phyloP scores from a whole-genome alignment of 1,140 invertebrate genomes.

The Neodiprion virginianus region DNA sequence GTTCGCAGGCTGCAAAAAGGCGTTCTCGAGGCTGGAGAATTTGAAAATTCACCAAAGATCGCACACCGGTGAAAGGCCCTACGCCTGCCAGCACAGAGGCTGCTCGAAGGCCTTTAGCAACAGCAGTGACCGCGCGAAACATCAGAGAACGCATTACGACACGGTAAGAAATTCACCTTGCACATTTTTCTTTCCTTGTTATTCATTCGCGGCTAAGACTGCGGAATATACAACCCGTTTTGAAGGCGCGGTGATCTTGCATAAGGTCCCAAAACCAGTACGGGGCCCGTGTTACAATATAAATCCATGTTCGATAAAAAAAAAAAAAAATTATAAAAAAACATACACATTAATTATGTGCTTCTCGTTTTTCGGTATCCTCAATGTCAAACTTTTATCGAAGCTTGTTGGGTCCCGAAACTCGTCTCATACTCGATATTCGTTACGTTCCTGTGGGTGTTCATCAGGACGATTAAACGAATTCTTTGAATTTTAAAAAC shows the following conservation, averaged over 20 bases:
- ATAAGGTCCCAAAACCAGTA: too few relatives aligned
- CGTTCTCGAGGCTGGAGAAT: conserved; percentile 94
- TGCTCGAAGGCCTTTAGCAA: conserved; percentile 96
- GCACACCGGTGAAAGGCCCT: conserved; percentile 90
- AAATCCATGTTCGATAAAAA: too few relatives aligned
- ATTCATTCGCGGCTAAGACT: not conserved
- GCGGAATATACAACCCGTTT: not conserved
- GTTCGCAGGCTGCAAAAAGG: conserved; percentile 91
- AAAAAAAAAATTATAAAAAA: too few relatives aligned
- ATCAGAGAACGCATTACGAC: conserved; percentile 95
- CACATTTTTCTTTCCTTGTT: not conserved
- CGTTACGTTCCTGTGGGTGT: too few relatives aligned
- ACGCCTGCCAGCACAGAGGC: conserved; percentile 83
- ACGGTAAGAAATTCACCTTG: conserved; percentile 73
- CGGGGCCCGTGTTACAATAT: too few relatives aligned
- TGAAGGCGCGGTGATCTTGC: not conserved
- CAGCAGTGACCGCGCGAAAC: conserved; percentile 95
- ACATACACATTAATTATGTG: too few relatives aligned
- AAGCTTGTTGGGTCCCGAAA: too few relatives aligned
- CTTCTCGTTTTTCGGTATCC: too few relatives aligned
- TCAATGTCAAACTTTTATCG: too few relatives aligned
- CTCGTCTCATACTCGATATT: too few relatives aligned
- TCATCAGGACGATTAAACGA: too few relatives aligned
- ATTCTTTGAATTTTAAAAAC: too few relatives aligned
- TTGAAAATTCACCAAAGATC: conserved; percentile 94